Percentiles rank a stretch among this genome's conserved stretches.
Evolutionary conservation across 2,888 invertebrate species (phyloP).

Genomic region (Drosophila parthenogenetica): DNA sequence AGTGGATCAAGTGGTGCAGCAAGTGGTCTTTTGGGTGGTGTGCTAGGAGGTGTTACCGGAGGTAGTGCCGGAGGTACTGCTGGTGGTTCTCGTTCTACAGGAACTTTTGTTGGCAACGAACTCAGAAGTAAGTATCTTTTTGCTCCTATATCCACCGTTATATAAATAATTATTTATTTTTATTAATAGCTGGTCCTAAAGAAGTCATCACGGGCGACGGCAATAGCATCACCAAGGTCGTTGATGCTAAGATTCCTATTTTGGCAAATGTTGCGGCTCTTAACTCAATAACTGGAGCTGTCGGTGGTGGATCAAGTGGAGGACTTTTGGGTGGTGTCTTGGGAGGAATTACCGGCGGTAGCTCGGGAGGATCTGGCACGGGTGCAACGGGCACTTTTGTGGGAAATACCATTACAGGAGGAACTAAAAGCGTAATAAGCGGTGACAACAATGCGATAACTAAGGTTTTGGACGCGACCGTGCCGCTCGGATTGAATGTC

Average conservation of each 20-base stretch:
- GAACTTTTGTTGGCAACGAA: constrained; percentile 26
- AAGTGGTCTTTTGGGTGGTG: not conserved
- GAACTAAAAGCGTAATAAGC: not conserved
- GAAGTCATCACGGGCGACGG: not conserved
- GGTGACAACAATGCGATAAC: not conserved
- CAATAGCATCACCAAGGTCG: not conserved
- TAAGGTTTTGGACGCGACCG: not conserved
- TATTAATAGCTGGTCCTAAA: not conserved
- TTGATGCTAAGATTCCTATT: not conserved
- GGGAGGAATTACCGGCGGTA: not conserved
- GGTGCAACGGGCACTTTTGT: not conserved
- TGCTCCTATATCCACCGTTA: no score
- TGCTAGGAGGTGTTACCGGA: not conserved
- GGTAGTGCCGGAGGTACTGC: not conserved
- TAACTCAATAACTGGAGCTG: constrained; percentile 1
- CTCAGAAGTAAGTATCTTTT: constrained; percentile 25
- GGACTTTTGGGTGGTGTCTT: not conserved
- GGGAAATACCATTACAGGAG: not conserved
- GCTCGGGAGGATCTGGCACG: not conserved
- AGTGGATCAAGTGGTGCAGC: not conserved
- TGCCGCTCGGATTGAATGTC: not conserved
- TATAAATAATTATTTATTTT: not conserved
- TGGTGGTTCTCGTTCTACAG: not conserved
- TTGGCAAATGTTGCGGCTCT: not conserved
- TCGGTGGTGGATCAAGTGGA: not conserved